Base-by-base conservation (phyloP, 2,797 vertebrate genomes). In the Lophotriccus pileatus region DNA sequence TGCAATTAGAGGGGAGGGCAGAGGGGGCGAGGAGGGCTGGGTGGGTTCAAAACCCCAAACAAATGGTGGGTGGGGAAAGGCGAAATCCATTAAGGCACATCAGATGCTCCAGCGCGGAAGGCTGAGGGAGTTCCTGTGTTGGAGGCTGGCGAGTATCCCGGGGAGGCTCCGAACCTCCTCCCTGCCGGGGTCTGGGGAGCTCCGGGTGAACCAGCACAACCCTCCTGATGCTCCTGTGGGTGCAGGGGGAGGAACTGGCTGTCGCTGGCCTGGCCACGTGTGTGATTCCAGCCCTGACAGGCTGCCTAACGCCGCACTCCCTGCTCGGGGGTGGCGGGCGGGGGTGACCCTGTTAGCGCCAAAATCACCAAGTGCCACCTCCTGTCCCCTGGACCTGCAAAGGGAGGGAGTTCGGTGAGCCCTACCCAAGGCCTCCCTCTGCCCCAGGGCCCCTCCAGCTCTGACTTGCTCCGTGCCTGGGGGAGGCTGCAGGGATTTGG, bases 261-360 rank as follows among this genome's bases (percentile, higher is more conserved):
- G 64, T 4, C n/a, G 36, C 22, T 25, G 70, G n/a, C 25, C 59
- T 7, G 41, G 53, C 30, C 10, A 2, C 27, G 6, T 10, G 10
- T 7, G 11, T 2, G 12, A 7, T 14, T 23, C 32, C 55, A 30
- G 62, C 2, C 39, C 1, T 1, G 39, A 5, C 14, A 6, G 27
- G n/a, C 27, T 22, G 0, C 23, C 30, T 20, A 10, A 52, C 0
- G 2, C 68, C 0, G 14, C 27, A 16, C 3, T 3, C 17, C 5
- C 27, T 32, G 55, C 14, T 3, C 16, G n/a, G 41, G 68, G n/a
- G 8, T 4, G 36, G n/a, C n/a, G 68, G 10, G 8, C 7, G 4
- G 4, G 39, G 21, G 23, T 13, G 14, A 9, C 22, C 6, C 21
- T 7, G 4, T 19, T 30, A 28, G 12, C 49, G 27, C 43, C 53